Evolutionary conservation across 2,888 invertebrate species (phyloP), one percentile per base, ranked within the genome.

Genomic region (Tipula unca): DNA sequence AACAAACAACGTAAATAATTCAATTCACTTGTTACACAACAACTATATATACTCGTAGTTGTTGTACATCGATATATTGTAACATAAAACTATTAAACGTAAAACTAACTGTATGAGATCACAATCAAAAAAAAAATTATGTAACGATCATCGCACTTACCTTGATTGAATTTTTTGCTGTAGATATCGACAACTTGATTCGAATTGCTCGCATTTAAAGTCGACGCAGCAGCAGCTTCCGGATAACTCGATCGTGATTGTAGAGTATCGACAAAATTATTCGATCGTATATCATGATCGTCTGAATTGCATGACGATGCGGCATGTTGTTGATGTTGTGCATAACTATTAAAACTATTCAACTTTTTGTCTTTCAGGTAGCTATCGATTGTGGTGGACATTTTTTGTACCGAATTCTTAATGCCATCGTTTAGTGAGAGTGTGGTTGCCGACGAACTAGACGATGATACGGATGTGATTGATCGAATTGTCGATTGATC

Each of bases 341-440:
- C 82, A 29, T 29, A 29, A 29, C 29, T 29, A 29, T n/a, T 69
- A 14, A 36, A 42, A 82, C 36, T 39, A 5, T 10, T 42, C n/a
- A 85, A 89, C 10, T 69, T 69, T 85, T 91, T 91, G 85, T 91
- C 91, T 87, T 91, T 90, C 82, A 91, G 88, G 86, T 91, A 91
- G 87, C 89, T 91, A 35, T 91, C 91, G 86, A 91, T 90, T 85
- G 91, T 91, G 87, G 88, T 90, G 87, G 90, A 91, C 85, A 91
- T 91, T 87, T 91, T 91, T 85, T 90, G 90, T 85, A 91, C 90
- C 14, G 91, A 91, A 86, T 90, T 90, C 87, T 91, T 91, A 0
- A 91, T 87, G 86, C 91, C 90, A 86, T 88, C 88, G 85, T 86
- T 87, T 2, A 86, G 42, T 17, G 85, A 82, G 6, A 86, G 86